Evolutionary conservation across 92 coral and sea anemone species (phyloP).

Genomic region (Metridium senile): DNA sequence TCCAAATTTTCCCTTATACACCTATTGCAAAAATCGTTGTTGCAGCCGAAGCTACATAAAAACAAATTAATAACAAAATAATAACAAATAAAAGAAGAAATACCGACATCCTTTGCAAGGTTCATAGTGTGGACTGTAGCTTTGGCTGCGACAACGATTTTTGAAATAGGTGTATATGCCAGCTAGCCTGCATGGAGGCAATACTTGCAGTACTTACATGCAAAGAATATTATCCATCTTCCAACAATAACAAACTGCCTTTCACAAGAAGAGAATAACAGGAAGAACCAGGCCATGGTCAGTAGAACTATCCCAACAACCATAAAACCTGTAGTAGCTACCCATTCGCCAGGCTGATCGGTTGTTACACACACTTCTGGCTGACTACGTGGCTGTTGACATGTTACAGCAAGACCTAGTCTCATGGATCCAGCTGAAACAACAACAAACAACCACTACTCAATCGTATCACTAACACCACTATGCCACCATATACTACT

Average conservation of each 20-base stretch:
- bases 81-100: too few relatives aligned
- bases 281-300: constrained; percentile 80
- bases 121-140: too few relatives aligned
- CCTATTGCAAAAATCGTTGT: too few relatives aligned
- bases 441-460: not conserved
- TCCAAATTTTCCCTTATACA: too few relatives aligned
- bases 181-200: too few relatives aligned
- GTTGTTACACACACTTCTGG: constrained; percentile 82
- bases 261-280: constrained; percentile 77
- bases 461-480: not conserved
- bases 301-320: constrained; percentile 79
- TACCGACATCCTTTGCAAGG: too few relatives aligned
- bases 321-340: constrained; percentile 80
- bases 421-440: constrained; percentile 74
- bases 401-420: constrained; percentile 86
- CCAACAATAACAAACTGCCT: constrained; percentile 77
- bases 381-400: constrained; percentile 82
- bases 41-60: too few relatives aligned
- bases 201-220: constrained; percentile 90
- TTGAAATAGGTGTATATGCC: too few relatives aligned
- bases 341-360: constrained; percentile 86
- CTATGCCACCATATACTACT: too few relatives aligned
- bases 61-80: too few relatives aligned
- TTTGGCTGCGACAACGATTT: too few relatives aligned
- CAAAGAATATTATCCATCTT: constrained; percentile 85